Evolutionary conservation across 2,113 vertebrate genomes (phyloP), one percentile per base, ranked within the genome.

Genomic region (Vidua chalybeata): DNA sequence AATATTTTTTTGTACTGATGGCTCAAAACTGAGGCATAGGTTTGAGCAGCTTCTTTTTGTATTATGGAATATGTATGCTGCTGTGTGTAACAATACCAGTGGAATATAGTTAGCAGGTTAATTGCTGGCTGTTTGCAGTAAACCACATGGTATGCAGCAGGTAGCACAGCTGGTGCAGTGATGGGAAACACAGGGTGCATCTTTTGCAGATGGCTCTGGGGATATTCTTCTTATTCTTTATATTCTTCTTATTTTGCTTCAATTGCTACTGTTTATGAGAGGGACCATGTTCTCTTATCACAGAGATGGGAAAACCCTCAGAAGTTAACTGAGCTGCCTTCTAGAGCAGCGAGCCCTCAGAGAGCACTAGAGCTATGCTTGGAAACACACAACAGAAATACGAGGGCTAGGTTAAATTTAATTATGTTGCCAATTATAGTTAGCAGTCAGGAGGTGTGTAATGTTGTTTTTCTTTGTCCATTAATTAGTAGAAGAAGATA

Each of bases 291-390:
- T 87, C 33, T 52, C 33, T 69, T 74, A 7, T 64, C 46, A 30
- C 7, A 77, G 83, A 66, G 20, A 20, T 23, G 11, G 7, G 17
- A 55, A 6, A 23, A 45, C 79, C 14, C 31, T 52, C 41, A 33
- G 21, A 81, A 86, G 56, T 52, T 78, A n/a, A 41, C n/a, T 58
- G 46, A 56, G 24, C 33, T 74, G 28, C 63, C 56, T 71, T 39
- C 51, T 24, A 46, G 33, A 63, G 33, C 33, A 45, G 9, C 0
- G 0, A 79, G 15, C 0, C 4, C 21, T 59, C 14, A 1, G 71
- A 76, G 54, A 66, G 26, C 59, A 22, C 8, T 54, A 30, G 9
- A 85, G 6, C 13, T 17, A 1, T 19, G 21, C 48, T 61, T 92
- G 54, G 49, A 87, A 84, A 79, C 12, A 45, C 45, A 56, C 18